Percentiles rank a stretch among this genome's conserved stretches.
These are phyloP conservation scores for Agrypnia vestita DNA, from an alignment of 1,140 invertebrate species.

Conservation along the genomic window DNA sequence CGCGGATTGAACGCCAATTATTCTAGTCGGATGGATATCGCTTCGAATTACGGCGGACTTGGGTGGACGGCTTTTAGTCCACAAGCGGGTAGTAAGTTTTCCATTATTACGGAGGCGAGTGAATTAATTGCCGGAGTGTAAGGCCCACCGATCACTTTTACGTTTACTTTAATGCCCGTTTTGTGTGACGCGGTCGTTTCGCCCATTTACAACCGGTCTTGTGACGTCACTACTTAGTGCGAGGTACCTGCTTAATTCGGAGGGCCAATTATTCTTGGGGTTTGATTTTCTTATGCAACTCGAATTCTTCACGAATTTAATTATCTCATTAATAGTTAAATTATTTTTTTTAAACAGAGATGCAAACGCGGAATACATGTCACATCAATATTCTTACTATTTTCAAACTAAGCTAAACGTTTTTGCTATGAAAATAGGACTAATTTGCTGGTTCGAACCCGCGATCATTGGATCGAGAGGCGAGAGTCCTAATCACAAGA, in stretches of 20 bases:
- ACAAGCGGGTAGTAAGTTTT: slow-evolving; percentile 58
- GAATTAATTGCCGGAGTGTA: slow-evolving; percentile 60
- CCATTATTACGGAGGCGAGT: slow-evolving; percentile 60
- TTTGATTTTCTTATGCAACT: too few relatives aligned
- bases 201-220: slow-evolving; percentile 25
- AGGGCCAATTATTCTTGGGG: background rate
- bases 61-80: slow-evolving; percentile 57
- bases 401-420: too few relatives aligned
- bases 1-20: slow-evolving; percentile 54
- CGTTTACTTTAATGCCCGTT: slow-evolving; percentile 24
- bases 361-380: too few relatives aligned
- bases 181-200: slow-evolving; percentile 26
- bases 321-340: too few relatives aligned
- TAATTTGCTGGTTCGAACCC: too few relatives aligned
- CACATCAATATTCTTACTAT: too few relatives aligned
- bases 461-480: too few relatives aligned
- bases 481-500: too few relatives aligned
- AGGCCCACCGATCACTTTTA: slow-evolving; percentile 38
- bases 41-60: slow-evolving; percentile 59
- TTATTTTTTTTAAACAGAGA: too few relatives aligned
- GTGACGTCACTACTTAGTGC: too few relatives aligned
- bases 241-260: background rate
- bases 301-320: too few relatives aligned
- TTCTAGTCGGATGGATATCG: slow-evolving; percentile 59
- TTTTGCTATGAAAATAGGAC: too few relatives aligned